Evolutionary conservation across 2,113 vertebrate genomes (phyloP).

Genomic region (Gopherus flavomarginatus): DNA sequence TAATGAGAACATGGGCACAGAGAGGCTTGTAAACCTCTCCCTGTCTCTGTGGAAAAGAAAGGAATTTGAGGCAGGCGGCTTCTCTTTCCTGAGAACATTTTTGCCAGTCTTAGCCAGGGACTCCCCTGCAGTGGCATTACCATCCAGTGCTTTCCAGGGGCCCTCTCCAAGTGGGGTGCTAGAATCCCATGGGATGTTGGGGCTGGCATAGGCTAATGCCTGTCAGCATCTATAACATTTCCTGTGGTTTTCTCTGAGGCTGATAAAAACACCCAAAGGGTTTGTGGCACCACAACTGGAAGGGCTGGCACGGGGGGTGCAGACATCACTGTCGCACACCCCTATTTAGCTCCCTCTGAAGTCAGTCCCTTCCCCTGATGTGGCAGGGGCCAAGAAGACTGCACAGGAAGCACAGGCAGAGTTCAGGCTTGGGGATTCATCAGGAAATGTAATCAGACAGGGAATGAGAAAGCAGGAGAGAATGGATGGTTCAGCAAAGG

Average conservation of each 20-base stretch:
- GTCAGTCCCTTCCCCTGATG: background rate
- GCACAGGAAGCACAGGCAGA: background rate
- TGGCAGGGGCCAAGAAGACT: background rate
- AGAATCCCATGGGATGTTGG: background rate
- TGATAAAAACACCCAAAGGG: background rate
- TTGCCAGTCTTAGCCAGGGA: background rate
- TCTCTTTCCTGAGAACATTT: background rate
- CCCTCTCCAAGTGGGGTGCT: background rate
- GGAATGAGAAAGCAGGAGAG: background rate
- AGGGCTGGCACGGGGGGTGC: no score
- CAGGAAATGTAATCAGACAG: background rate
- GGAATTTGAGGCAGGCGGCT: background rate
- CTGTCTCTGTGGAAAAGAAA: background rate
- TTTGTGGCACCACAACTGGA: background rate
- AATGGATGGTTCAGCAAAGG: background rate
- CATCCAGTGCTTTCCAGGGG: background rate
- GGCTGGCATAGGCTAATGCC: background rate
- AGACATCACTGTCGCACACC: background rate
- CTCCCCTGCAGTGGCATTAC: background rate
- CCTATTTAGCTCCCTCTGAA: background rate
- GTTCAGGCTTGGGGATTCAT: background rate
- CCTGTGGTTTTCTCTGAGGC: background rate
- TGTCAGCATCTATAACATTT: background rate
- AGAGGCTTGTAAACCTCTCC: background rate
- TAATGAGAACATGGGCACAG: background rate